phyloP scores from a whole-genome alignment of 2,888 invertebrate genomes.

The Lasiommata megera region DNA sequence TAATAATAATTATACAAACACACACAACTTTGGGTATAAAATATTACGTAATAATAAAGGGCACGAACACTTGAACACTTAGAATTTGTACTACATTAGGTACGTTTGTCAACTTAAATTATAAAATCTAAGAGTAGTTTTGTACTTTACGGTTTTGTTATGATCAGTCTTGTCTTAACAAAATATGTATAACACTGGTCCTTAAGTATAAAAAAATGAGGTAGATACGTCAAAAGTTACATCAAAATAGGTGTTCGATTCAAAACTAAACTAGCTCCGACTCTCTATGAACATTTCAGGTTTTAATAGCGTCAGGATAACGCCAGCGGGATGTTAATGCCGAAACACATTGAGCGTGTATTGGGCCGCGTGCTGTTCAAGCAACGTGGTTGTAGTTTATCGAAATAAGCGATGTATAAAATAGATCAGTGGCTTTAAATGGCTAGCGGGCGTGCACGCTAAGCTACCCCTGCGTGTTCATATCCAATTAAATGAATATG shows the following conservation, averaged over 20 bases:
- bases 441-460: no score
- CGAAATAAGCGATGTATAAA: no score
- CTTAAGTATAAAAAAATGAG: conserved; percentile 47
- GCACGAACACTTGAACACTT: conserved; percentile 77
- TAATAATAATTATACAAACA: conserved; percentile 70
- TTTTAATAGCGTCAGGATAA: no score
- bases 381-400: no score
- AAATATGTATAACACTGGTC: conserved; percentile 36
- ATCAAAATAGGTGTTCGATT: conserved; percentile 10
- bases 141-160: conserved; percentile 73
- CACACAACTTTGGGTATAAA: conserved; percentile 79
- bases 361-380: no score
- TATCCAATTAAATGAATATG: no score
- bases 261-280: background rate
- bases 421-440: no score
- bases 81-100: conserved; percentile 77
- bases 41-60: conserved; percentile 66
- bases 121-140: conserved; percentile 57
- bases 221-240: conserved; percentile 46
- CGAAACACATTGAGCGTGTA: no score
- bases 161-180: conserved; percentile 71
- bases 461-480: no score
- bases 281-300: no score
- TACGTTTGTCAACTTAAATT: conserved; percentile 62
- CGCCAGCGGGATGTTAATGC: no score